phyloP scores from a whole-genome alignment of 1,140 invertebrate species.

The Procambarus virginalis region DNA sequence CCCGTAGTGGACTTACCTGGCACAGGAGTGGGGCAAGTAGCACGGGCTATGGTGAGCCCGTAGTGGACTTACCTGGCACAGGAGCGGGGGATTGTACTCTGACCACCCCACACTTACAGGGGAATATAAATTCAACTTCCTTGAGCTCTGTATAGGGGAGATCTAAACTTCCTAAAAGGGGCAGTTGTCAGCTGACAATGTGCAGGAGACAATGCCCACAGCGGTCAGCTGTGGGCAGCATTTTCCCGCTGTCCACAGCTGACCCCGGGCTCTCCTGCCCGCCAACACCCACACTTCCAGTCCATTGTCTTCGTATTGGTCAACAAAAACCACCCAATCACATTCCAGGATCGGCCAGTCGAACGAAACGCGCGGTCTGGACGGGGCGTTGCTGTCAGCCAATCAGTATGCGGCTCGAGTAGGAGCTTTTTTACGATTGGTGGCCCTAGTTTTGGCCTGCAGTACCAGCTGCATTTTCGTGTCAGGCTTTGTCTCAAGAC shows the following conservation, averaged over 20 bases:
- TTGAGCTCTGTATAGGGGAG: too few species aligned
- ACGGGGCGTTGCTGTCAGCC: background rate
- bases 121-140: too few species aligned
- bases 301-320: conserved; percentile 23
- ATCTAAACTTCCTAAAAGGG: too few species aligned
- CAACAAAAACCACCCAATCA: conserved; percentile 37
- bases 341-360: conserved; percentile 15
- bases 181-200: background rate
- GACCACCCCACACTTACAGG: too few species aligned
- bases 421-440: background rate
- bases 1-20: too few species aligned
- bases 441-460: background rate
- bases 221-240: background rate
- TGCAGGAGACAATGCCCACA: background rate
- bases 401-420: background rate
- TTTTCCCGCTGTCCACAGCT: background rate
- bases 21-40: too few species aligned
- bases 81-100: too few species aligned
- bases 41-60: too few species aligned
- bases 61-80: too few species aligned
- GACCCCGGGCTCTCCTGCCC: background rate
- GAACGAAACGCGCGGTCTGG: background rate
- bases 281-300: background rate
- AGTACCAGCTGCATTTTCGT: background rate
- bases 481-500: background rate